Percentiles rank a stretch among this genome's conserved stretches.
Conservation (phyloP, 2,888 invertebrate species). For the Eremobia ochroleuca region DNA sequence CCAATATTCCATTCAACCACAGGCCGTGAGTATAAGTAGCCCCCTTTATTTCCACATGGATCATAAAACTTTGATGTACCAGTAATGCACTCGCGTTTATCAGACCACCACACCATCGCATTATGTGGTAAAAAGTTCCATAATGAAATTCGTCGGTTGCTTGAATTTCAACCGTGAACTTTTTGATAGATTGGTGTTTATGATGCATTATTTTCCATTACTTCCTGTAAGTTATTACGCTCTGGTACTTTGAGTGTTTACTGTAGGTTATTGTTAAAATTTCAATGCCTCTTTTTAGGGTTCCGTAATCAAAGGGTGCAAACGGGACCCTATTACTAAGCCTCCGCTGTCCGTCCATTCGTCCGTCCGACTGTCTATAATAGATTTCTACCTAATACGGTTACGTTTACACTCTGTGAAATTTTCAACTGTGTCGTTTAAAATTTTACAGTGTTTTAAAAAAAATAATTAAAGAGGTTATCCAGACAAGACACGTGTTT, state of each 20-base stretch:
- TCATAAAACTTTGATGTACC: slow-evolving; percentile 66
- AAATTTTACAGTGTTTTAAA: too few relatives aligned
- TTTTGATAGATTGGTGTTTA: slow-evolving; percentile 42
- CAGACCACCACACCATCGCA: slow-evolving; percentile 46
- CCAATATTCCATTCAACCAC: background rate
- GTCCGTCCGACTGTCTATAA: background rate
- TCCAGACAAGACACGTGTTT: too few relatives aligned
- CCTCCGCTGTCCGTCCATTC: background rate
- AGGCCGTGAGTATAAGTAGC: background rate
- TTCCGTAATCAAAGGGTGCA: background rate
- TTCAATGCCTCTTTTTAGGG: background rate
- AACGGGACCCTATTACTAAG: background rate
- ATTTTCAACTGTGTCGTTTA: too few relatives aligned
- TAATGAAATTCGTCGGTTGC: slow-evolving; percentile 36
- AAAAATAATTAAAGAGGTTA: too few relatives aligned
- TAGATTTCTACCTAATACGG: too few relatives aligned
- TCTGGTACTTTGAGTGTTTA: slow-evolving; percentile 2
- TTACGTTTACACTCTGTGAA: too few relatives aligned
- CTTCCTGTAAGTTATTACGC: slow-evolving; percentile 7
- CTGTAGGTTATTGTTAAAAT: too few relatives aligned
- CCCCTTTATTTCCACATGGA: background rate
- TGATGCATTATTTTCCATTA: slow-evolving; percentile 10
- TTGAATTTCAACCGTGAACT: slow-evolving; percentile 57
- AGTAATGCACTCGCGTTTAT: slow-evolving; percentile 76
- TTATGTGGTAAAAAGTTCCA: slow-evolving; percentile 19